A percentile compares a stretch with the other conserved stretches of the same genome.
phyloP scores from a whole-genome alignment of 1,140 invertebrate genomes.

The Phenacoccus solenopsis region DNA sequence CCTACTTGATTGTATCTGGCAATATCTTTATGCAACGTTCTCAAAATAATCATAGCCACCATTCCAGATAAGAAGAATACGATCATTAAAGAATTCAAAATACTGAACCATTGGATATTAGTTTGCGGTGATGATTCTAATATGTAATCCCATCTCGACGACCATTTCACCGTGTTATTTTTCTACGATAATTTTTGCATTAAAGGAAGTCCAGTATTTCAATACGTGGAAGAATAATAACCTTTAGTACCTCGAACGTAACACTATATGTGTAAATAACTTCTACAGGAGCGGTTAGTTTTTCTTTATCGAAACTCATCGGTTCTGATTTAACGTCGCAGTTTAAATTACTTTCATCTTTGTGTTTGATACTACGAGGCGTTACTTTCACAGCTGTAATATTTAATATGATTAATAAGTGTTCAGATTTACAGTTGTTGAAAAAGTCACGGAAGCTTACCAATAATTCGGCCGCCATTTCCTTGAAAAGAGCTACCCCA shows the following conservation, averaged over 20 bases:
- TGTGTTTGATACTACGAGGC: conserved; percentile 65
- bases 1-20: conserved; percentile 88
- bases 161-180: conserved; percentile 89
- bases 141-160: conserved; percentile 98
- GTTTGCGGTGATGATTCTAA: conserved; percentile 95
- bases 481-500: conserved; percentile 63
- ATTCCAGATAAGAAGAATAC: conserved; percentile 88
- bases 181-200: conserved; percentile 34
- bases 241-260: conserved; percentile 48
- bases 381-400: conserved; percentile 52
- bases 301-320: conserved; percentile 51
- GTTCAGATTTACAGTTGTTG: too few species aligned
- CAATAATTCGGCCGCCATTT: conserved; percentile 82
- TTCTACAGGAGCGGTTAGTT: conserved; percentile 42
- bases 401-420: too few species aligned
- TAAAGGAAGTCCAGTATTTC: background rate
- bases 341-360: conserved; percentile 33
- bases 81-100: conserved; percentile 79
- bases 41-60: conserved; percentile 97
- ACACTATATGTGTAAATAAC: conserved; percentile 84
- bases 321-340: conserved; percentile 42
- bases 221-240: background rate
- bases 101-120: conserved; percentile 98
- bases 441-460: conserved; percentile 31
- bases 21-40: conserved; percentile 97